phyloP scores from a whole-genome alignment of 2,113 vertebrate genomes.

The Elachura formosa region DNA sequence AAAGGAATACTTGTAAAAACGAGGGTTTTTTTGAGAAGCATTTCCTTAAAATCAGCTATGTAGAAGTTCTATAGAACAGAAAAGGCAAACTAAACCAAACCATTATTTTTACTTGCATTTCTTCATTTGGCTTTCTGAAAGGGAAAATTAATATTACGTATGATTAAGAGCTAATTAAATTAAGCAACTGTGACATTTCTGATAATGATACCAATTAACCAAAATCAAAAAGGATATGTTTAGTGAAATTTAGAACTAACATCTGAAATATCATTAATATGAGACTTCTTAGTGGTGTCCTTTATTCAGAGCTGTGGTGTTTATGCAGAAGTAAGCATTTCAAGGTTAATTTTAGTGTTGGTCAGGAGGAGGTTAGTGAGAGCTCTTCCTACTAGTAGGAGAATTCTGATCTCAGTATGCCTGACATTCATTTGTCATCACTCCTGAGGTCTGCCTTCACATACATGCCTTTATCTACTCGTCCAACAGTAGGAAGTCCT shows the following conservation, averaged over 20 bases:
- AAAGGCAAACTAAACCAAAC: neutral
- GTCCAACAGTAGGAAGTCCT: neutral
- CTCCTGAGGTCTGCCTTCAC: neutral
- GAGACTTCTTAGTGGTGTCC: neutral
- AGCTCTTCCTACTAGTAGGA: neutral
- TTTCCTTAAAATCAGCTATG: neutral
- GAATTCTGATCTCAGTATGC: neutral
- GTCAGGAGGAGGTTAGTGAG: neutral
- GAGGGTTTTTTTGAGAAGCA: no score
- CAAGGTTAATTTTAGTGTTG: neutral
- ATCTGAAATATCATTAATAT: constrained; percentile 1
- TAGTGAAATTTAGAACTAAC: constrained; percentile 9
- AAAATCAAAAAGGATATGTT: neutral
- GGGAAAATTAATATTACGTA: constrained; percentile 5
- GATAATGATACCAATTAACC: constrained; percentile 45
- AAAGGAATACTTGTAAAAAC: no score
- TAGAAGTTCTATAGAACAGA: neutral
- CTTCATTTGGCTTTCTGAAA: neutral
- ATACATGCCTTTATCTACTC: neutral
- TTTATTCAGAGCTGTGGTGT: neutral
- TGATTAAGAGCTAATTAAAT: constrained; percentile 54
- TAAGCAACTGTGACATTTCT: constrained; percentile 34
- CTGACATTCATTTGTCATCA: neutral
- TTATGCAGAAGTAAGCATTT: neutral
- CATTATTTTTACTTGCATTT: neutral